Base-by-base conservation (phyloP, 2,888 invertebrate genomes). In the Hydraecia micacea region DNA sequence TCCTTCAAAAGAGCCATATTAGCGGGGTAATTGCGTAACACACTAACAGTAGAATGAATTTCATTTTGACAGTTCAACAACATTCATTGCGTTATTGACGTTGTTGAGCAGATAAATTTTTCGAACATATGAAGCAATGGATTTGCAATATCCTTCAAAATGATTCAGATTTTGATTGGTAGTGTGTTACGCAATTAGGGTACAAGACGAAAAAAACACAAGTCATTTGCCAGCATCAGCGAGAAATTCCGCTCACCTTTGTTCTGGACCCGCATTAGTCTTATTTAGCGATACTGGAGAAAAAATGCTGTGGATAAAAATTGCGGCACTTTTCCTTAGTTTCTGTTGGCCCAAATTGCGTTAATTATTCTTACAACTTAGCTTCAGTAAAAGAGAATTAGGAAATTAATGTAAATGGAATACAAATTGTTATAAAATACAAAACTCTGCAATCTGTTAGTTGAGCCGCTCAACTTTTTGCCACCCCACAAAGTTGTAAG, bases 231-330 rank as follows among this genome's bases (percentile, higher is more conserved):
- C n/a, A n/a, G n/a, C 28, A 49, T 49, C 21, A 46, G 13, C 8
- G 1, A 62, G 18, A 62, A 13, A 42, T 62, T 18, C 11, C 3
- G 0, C 18, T n/a, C 11, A 63, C 21, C 52, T 42, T 65, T 18
- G 42, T 52, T 39, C 42, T 13, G 11, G 15, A 15, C 15, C 49
- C 25, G 71, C 42, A 70, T 74, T n/a, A 84, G 6, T 70, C 32
- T 70, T 73, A 79, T 65, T 83, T 46, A 42, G 39, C 49, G 32
- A 21, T 15, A 58, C 15, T 15, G 0, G 5, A 28, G 55, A 65
- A 69, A 49, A 77, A 32, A 32, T n/a, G n/a, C 7, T 2, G 52
- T 21, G 8, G 52, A 25, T 28, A 77, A 46, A 73, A 69, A 84
- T 73, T n/a, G 15, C 11, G 8, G 5, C 32, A 32, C 2, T 70